Base-by-base conservation (phyloP, 2,797 vertebrate genomes). In the Dryobates pubescens region DNA sequence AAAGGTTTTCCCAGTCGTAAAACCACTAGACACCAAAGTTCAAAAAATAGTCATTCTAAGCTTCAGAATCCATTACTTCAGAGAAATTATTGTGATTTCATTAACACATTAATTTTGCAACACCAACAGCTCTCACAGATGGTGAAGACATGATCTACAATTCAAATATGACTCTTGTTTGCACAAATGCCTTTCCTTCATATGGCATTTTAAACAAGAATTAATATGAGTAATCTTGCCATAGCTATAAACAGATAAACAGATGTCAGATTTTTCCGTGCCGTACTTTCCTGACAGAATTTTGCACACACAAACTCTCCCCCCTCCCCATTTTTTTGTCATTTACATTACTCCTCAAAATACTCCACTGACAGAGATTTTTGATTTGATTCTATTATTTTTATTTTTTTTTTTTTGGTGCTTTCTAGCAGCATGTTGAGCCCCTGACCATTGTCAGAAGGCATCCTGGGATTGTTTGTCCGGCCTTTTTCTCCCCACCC, bases 21-120 rank as follows among this genome's bases (percentile, higher is more conserved):
- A 97, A 96, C 96, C 97, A 97, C 97, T 96, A 97, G 97, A 95
- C 95, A 96, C 95, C 94, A 97, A 97, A 98, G 96, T 97, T 98
- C 97, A 97, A 97, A 97, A 98, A 98, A 97, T 95, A 98, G 96
- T 97, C 96, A 97, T 96, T 97, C 96, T 97, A 96, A 86, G 97
- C 95, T 98, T 97, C 94, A 94, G 96, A 97, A 96, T 97, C 97
- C 96, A 98, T 97, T 98, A 97, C 97, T 98, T 98, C 93, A 97
- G 97, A 97, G 96, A 98, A 98, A 98, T 98, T 98, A 98, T 98
- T 98, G 97, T 98, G 98, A 98, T 98, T 98, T 98, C 97, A 98
- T 98, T 98, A 98, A 98, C 97, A 98, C 98, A 98, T 98, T 98
- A 98, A 98, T 98, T 98, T 98, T 97, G 97, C 97, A 98, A 98